phyloP scores from a whole-genome alignment of 2,797 vertebrate species.

The Dendrocincla tyrannina region DNA sequence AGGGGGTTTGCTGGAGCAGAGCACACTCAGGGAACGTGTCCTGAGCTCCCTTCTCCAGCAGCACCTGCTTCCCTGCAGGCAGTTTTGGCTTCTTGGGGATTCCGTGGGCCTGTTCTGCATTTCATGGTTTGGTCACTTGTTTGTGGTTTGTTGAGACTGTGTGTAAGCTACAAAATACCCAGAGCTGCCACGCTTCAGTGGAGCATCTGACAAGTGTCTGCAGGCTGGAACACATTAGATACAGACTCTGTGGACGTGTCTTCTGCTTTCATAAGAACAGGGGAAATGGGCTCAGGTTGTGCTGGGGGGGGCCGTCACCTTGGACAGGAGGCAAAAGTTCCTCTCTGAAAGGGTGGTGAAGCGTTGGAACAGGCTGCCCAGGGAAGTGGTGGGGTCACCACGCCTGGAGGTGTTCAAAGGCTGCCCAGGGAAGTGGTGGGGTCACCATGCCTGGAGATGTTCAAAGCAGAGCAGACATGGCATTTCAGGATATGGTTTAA shows the following conservation, averaged over 20 bases:
- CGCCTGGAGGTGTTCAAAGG: background rate
- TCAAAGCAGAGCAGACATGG: background rate
- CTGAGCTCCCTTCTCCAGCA: background rate
- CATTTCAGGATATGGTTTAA: accelerated
- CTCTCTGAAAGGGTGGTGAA: background rate
- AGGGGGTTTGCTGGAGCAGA: background rate
- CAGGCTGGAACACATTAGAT: background rate
- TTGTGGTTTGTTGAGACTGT: background rate
- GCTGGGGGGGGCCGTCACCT: background rate
- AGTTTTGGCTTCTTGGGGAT: background rate
- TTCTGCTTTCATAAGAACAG: background rate
- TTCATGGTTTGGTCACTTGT: background rate
- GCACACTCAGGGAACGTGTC: background rate
- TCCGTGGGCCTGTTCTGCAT: background rate
- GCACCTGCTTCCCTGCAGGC: background rate
- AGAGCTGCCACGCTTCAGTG: background rate
- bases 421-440: too few relatives aligned
- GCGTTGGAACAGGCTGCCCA: background rate
- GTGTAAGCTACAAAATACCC: background rate
- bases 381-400: background rate
- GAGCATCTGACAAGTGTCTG: background rate
- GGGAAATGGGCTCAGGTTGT: background rate
- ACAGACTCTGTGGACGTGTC: background rate
- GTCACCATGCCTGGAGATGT: background rate
- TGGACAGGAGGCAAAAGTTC: background rate